Evolutionary conservation across 2,888 invertebrate species (phyloP).

Genomic region (Drosophila bunnanda): DNA sequence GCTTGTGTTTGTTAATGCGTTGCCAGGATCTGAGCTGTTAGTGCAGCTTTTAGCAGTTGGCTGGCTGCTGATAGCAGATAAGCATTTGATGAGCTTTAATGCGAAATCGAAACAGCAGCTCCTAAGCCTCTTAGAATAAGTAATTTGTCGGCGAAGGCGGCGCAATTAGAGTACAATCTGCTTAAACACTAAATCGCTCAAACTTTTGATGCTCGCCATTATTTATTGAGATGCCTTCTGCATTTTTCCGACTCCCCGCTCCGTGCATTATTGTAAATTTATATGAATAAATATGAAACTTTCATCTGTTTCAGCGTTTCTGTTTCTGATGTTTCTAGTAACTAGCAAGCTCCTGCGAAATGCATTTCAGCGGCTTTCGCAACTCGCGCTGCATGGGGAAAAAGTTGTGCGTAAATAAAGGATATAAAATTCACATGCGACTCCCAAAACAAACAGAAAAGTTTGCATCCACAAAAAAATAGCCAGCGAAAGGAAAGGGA

Average conservation of each 20-base stretch:
- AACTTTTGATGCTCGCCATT: conserved; percentile 13
- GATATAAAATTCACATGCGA: conserved; percentile 38
- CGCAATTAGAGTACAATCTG: conserved; percentile 61
- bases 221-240: neutral
- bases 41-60: conserved; percentile 70
- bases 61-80: conserved; percentile 75
- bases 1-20: conserved; percentile 38
- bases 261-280: conserved; percentile 22
- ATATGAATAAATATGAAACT: conserved; percentile 19
- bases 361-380: conserved; percentile 25
- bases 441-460: conserved; percentile 23
- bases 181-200: conserved; percentile 44
- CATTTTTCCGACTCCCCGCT: neutral
- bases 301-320: conserved; percentile 20
- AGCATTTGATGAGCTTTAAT: conserved; percentile 79
- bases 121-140: conserved; percentile 66
- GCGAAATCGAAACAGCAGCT: conserved; percentile 56
- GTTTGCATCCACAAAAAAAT: conserved; percentile 8
- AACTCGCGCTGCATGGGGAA: conserved; percentile 1
- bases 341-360: conserved; percentile 8
- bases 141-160: conserved; percentile 20
- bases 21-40: conserved; percentile 40
- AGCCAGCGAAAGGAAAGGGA: neutral
- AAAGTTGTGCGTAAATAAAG: conserved; percentile 46
- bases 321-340: conserved; percentile 18